Conservation (phyloP, 2,888 invertebrate species). For the Brenthis daphne region DNA sequence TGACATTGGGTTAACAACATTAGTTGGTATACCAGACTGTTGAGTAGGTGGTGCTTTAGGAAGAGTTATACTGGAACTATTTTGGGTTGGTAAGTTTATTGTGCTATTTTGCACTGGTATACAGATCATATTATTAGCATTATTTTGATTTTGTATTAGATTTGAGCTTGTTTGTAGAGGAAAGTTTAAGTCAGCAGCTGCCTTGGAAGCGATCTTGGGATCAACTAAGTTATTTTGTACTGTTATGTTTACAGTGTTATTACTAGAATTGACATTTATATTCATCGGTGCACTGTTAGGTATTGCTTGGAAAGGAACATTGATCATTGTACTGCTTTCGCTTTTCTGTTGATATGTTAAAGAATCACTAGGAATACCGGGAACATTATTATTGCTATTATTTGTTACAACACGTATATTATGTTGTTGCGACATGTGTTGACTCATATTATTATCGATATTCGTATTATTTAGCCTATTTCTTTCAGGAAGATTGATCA, state of each 20-base stretch:
- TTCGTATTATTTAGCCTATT: conserved; percentile 65
- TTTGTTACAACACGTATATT: conserved; percentile 76
- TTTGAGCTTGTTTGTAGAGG: conserved; percentile 67
- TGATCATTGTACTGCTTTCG: conserved; percentile 76
- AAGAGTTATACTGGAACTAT: conserved; percentile 81
- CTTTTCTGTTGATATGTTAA: conserved; percentile 70
- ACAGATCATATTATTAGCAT: conserved; percentile 68
- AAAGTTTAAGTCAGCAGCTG: conserved; percentile 68
- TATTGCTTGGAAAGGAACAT: conserved; percentile 78
- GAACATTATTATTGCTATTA: conserved; percentile 61
- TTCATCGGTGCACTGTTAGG: conserved; percentile 80
- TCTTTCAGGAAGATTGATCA: conserved; percentile 75
- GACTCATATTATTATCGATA: conserved; percentile 64
- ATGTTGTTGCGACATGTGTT: conserved; percentile 74
- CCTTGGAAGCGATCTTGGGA: conserved; percentile 75
- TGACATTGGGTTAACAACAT: conserved; percentile 86
- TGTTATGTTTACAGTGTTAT: conserved; percentile 76
- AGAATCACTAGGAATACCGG: conserved; percentile 62
- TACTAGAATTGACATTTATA: conserved; percentile 77
- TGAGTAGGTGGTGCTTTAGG: conserved; percentile 84
- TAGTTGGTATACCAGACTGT: conserved; percentile 85
- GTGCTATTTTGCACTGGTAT: conserved; percentile 74
- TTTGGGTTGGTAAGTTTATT: conserved; percentile 76
- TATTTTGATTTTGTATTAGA: conserved; percentile 66
- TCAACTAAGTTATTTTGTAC: conserved; percentile 78